phyloP scores from a whole-genome alignment of 2,888 invertebrate species.

The Agriopis marginaria region DNA sequence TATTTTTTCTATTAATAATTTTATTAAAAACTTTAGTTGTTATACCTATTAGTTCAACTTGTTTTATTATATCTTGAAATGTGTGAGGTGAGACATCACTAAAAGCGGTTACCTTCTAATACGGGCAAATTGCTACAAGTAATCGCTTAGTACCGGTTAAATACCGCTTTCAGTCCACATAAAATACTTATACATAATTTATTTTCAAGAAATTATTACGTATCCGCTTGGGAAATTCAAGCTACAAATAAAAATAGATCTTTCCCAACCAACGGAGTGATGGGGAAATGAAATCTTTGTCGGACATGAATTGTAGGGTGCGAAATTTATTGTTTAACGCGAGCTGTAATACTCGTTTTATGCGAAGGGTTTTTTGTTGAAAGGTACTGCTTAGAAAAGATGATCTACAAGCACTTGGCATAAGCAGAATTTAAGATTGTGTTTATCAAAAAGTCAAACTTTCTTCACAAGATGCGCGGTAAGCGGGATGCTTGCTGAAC shows the following conservation, averaged over 20 bases:
- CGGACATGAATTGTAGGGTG: constrained; percentile 24
- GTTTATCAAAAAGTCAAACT: neutral
- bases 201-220: constrained; percentile 40
- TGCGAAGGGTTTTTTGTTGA: neutral
- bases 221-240: constrained; percentile 43
- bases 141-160: neutral
- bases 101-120: no score
- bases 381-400: neutral
- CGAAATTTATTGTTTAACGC: constrained; percentile 34
- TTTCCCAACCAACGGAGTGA: constrained; percentile 34
- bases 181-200: constrained; percentile 35
- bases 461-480: no score
- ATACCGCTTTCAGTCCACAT: constrained; percentile 23
- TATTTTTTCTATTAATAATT: no score
- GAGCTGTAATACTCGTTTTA: constrained; percentile 6
- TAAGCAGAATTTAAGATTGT: neutral
- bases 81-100: neutral
- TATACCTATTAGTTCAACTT: neutral
- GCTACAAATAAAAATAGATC: constrained; percentile 39
- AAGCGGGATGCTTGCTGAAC: no score
- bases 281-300: constrained; percentile 35
- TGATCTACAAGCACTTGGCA: neutral
- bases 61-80: neutral
- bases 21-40: no score
- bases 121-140: neutral